Evolutionary conservation across 35 echinoderm and acorn worm genomes (phyloP), one percentile per base, ranked within the genome.

Genomic region (Nesometra sesokonis): DNA sequence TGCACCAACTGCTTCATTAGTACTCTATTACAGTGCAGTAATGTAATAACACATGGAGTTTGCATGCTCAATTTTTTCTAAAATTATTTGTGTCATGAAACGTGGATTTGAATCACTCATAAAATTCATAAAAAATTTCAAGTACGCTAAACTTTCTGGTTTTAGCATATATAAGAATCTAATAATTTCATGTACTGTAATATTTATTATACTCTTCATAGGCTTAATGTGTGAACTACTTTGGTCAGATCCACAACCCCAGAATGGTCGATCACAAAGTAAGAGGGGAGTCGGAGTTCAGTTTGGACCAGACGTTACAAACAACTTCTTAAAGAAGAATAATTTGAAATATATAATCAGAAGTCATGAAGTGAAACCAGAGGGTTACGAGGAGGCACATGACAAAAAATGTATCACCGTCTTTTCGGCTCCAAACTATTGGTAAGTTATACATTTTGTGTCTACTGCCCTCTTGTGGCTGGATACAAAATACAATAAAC

Each of bases 401-500:
- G 79, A 99, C 77, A 93, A 93, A 30, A 99, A 99, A 84, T 99
- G 96, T 90, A 99, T 99, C 47, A 99, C 96, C 57, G 93, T 99
- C 19, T 99, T 99, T 79, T 99, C 96, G 81, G 96, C 96, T n/a
- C 96, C 96, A 8, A 99, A 99, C 67, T 99, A 99, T 30, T 99
- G 96, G 96, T 99, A 89, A 87, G 96, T 87, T 15, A 15, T 67
- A 15, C n/a, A n/a, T 67, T 67, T 13, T 67, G n/a, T n/a, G n/a
- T n/a, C n/a, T n/a, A n/a, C n/a, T n/a, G n/a, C n/a, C n/a, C n/a
- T n/a, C n/a, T n/a, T n/a, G n/a, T n/a, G n/a, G n/a, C n/a, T n/a
- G n/a, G n/a, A n/a, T n/a, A n/a, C n/a, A n/a, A n/a, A n/a, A n/a
- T n/a, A n/a, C n/a, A n/a, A n/a, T n/a, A n/a, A n/a, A n/a, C n/a